phyloP scores from a whole-genome alignment of 2,797 vertebrate genomes.

The Pantherophis vulpinus region DNA sequence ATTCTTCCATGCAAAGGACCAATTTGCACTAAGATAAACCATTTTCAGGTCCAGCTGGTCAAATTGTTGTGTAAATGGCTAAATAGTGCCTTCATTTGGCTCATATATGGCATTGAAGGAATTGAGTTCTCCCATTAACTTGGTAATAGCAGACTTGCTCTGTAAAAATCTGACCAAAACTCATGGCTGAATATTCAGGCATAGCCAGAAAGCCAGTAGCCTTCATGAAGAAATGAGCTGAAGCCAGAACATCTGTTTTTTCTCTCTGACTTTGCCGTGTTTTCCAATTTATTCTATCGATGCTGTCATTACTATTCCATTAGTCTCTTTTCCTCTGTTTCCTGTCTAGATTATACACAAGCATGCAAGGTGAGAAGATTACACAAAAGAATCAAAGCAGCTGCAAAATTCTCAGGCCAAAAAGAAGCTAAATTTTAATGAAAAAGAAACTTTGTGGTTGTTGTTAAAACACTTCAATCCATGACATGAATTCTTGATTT shows the following conservation, averaged over 20 bases:
- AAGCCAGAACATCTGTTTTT: conserved; percentile 50
- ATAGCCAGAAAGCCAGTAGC: conserved; percentile 32
- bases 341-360: neutral
- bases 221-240: conserved; percentile 10
- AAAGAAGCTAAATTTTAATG: neutral
- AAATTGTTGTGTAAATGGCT: conserved; percentile 21
- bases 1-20: neutral
- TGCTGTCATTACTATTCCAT: neutral
- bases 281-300: neutral
- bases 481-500: neutral
- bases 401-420: neutral
- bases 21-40: neutral
- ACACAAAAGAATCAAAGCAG: fast-evolving
- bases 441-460: neutral
- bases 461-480: neutral
- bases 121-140: neutral
- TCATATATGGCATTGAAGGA: conserved; percentile 15
- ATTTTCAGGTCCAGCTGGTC: neutral
- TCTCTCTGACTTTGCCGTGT: conserved; percentile 7
- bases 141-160: neutral
- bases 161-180: conserved; percentile 26
- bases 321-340: neutral
- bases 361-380: fast-evolving
- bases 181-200: neutral
- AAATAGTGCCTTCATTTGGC: fast-evolving